Evolutionary conservation across 2,113 vertebrate genomes (phyloP).

Genomic region (Heterotilapia buettikoferi): DNA sequence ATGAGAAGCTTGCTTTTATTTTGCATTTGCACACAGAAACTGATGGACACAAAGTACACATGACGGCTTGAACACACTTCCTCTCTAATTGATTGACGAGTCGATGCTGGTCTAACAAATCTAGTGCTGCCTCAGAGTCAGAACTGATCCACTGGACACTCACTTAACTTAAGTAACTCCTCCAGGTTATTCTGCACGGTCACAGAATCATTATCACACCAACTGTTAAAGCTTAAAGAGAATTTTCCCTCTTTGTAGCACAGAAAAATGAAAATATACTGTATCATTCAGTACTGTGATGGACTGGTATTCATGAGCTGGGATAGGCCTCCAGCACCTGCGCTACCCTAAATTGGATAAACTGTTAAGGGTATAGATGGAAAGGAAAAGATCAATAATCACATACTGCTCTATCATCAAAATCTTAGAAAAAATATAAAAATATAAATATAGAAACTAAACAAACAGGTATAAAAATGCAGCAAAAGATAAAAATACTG

Average conservation of each 20-base stretch:
- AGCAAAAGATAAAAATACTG: neutral
- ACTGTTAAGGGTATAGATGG: neutral
- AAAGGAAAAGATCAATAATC: neutral
- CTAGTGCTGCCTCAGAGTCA: conserved; percentile 15
- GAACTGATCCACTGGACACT: conserved; percentile 24
- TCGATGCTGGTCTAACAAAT: conserved; percentile 42
- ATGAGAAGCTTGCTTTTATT: neutral
- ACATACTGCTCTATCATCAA: neutral
- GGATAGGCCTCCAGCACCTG: neutral
- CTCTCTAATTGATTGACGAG: conserved; percentile 34
- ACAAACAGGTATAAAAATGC: neutral
- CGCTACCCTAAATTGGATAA: neutral
- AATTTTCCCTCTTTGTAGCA: neutral
- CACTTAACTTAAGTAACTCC: conserved; percentile 10
- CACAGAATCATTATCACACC: neutral
- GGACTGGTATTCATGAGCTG: neutral
- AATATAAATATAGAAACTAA: neutral
- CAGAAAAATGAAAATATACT: neutral
- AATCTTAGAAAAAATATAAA: neutral
- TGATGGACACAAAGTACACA: neutral
- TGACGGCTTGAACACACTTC: neutral
- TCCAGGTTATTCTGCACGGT: neutral
- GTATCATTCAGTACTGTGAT: neutral
- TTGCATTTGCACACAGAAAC: neutral
- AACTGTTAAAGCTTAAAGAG: neutral